Percentiles rank a stretch among this genome's conserved stretches.
Conservation (phyloP, 1,140 invertebrate species). For the Colletes latitarsis region DNA sequence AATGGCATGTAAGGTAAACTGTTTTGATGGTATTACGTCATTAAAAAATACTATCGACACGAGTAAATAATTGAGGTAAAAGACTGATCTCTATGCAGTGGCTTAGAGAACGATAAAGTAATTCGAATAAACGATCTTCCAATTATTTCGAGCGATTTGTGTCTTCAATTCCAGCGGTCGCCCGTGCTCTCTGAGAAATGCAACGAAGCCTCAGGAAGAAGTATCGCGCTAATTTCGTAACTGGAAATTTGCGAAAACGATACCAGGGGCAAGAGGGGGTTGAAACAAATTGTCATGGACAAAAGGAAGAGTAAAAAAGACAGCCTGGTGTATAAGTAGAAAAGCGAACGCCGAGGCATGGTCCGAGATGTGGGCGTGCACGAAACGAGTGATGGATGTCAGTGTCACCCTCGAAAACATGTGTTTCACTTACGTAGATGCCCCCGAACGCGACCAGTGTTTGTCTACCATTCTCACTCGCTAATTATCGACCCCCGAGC, state of each 20-base stretch:
- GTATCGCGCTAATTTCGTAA: constrained; percentile 22
- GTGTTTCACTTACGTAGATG: constrained; percentile 75
- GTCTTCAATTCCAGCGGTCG: not conserved
- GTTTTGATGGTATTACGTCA: not conserved
- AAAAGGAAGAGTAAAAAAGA: constrained; percentile 29
- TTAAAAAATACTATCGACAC: no score
- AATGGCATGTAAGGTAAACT: not conserved
- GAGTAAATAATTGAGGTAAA: no score
- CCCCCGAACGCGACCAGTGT: constrained; percentile 72
- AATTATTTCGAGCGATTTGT: not conserved
- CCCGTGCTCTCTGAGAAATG: no score
- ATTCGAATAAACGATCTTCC: not conserved
- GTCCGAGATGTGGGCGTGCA: constrained; percentile 69
- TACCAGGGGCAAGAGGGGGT: constrained; percentile 5
- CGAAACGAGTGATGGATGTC: constrained; percentile 77
- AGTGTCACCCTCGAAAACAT: constrained; percentile 76
- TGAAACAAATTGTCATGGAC: constrained; percentile 31
- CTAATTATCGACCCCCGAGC: constrained; percentile 74
- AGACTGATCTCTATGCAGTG: no score
- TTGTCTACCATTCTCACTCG: constrained; percentile 76
- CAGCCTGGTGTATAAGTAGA: constrained; percentile 35
- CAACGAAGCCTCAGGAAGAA: not conserved
- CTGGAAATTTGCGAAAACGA: constrained; percentile 48
- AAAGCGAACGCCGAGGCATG: constrained; percentile 44
- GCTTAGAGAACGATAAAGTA: no score